phyloP scores from a whole-genome alignment of 2,797 vertebrate genomes.

The Macroramphosus scolopax region DNA sequence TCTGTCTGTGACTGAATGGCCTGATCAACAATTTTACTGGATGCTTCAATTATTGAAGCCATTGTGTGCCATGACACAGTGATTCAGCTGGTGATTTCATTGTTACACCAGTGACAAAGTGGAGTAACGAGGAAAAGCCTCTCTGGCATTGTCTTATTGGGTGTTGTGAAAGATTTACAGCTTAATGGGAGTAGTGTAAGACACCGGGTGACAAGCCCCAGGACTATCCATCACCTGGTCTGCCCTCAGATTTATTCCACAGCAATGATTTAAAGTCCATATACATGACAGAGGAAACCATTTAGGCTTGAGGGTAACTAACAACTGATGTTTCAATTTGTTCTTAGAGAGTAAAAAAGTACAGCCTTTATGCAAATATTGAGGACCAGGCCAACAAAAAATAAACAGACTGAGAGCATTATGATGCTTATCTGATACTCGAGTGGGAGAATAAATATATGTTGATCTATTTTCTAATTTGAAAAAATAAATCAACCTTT shows the following conservation, averaged over 20 bases:
- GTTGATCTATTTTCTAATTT: too few species aligned
- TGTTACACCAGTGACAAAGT: conserved; percentile 64
- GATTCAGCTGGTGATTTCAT: conserved; percentile 61
- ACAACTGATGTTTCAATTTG: conserved; percentile 11
- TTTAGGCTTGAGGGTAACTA: conserved; percentile 18
- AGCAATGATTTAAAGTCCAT: conserved; percentile 48
- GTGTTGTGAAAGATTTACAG: conserved; percentile 82
- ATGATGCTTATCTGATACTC: too few species aligned
- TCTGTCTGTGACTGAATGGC: conserved; percentile 43
- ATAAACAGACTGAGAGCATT: too few species aligned
- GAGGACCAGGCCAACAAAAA: too few species aligned
- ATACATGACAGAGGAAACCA: conserved; percentile 56
- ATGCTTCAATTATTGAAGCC: conserved; percentile 49
- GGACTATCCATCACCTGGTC: conserved; percentile 76
- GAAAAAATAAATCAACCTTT: too few species aligned
- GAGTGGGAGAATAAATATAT: too few species aligned
- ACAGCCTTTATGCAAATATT: not conserved
- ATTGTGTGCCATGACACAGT: conserved; percentile 61
- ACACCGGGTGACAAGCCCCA: conserved; percentile 50
- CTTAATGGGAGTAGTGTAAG: conserved; percentile 71
- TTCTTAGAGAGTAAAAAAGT: not conserved
- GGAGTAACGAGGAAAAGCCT: conserved; percentile 65
- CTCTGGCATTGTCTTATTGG: conserved; percentile 70
- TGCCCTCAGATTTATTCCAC: conserved; percentile 44
- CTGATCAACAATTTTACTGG: conserved; percentile 69